Evolutionary conservation across 2,888 invertebrate genomes (phyloP).

Genomic region (Gortyna flavago): DNA sequence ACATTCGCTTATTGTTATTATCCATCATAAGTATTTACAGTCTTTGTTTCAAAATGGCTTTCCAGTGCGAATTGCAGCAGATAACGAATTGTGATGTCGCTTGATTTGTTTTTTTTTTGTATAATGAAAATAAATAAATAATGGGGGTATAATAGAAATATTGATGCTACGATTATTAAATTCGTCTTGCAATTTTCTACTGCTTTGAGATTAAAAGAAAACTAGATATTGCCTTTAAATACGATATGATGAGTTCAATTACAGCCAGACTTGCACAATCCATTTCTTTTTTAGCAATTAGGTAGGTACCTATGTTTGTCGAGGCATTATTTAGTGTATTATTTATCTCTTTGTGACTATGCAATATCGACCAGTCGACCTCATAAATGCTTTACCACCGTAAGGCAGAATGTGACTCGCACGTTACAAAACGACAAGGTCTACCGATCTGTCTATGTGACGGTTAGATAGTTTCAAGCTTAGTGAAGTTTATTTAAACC

Average conservation of each 20-base stretch:
- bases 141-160: not conserved
- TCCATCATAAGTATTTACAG: slow-evolving; percentile 32
- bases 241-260: not conserved
- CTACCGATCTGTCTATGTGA: not conserved
- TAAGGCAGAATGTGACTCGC: not conserved
- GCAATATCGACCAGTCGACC: not conserved
- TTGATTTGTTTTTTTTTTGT: slow-evolving; percentile 47
- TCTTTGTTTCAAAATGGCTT: slow-evolving; percentile 42
- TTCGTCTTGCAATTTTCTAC: not conserved
- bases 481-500: not conserved
- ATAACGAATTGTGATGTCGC: slow-evolving; percentile 37
- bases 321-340: not conserved
- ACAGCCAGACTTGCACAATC: not conserved
- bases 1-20: slow-evolving; percentile 48
- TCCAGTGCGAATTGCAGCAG: slow-evolving; percentile 35
- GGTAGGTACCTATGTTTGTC: too few species aligned
- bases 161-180: not conserved
- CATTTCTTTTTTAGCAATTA: not conserved
- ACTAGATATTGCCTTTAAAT: not conserved
- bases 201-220: not conserved
- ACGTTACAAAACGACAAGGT: not conserved
- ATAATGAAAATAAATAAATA: too few species aligned
- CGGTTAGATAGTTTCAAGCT: not conserved
- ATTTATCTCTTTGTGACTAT: not conserved
- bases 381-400: not conserved